Evolutionary conservation across 2,113 vertebrate species (phyloP).

Genomic region (Dolichallabes microphthalmus): DNA sequence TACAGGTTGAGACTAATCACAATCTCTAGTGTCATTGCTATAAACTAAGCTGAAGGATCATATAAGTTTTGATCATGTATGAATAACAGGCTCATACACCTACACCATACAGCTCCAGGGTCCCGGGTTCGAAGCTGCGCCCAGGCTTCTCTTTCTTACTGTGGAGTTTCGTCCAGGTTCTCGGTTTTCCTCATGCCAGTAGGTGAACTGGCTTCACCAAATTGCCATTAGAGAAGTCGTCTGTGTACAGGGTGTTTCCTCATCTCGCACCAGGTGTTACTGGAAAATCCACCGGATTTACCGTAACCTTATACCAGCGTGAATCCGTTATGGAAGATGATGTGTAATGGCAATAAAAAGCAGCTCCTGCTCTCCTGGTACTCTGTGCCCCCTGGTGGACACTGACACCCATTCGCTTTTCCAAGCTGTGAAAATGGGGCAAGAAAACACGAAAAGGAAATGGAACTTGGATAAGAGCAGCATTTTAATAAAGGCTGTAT

Average conservation of each 20-base stretch:
- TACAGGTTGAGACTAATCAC: background rate
- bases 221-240: background rate
- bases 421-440: background rate
- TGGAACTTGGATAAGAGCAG: background rate
- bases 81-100: background rate
- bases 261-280: background rate
- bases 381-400: slow-evolving; percentile 12
- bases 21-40: background rate
- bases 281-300: background rate
- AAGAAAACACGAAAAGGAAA: background rate
- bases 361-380: background rate
- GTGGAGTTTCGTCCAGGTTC: background rate
- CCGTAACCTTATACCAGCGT: background rate
- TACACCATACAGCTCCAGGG: background rate
- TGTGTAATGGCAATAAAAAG: background rate
- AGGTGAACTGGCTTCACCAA: background rate
- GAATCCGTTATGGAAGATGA: background rate
- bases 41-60: background rate
- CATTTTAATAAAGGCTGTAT: background rate
- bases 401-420: background rate
- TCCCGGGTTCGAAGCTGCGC: background rate
- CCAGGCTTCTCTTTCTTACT: background rate
- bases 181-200: background rate
- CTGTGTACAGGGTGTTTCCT: background rate
- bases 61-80: background rate